These are phyloP conservation scores for Ephialtes manifestator DNA, from an alignment of 2,888 invertebrate genomes.

Conservation along the genomic window DNA sequence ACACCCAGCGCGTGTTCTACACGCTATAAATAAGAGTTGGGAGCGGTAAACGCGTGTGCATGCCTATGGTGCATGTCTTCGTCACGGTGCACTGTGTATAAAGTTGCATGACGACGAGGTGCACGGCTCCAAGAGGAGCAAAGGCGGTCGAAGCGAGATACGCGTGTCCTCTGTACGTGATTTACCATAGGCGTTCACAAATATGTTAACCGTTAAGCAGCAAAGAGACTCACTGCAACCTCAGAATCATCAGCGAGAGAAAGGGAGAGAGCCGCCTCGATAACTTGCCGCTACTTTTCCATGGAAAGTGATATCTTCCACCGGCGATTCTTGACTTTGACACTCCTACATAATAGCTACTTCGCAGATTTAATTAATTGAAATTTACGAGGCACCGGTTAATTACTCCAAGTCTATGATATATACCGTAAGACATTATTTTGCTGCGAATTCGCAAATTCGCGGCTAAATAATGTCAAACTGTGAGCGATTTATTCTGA, in stretches of 20 bases:
- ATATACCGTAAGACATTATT: conserved; percentile 1
- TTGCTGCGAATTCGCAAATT: background rate
- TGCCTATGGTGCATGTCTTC: conserved; percentile 31
- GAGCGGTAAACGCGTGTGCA: conserved; percentile 51
- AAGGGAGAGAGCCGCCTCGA: conserved; percentile 65
- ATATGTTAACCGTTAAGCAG: conserved; percentile 63
- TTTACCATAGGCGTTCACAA: conserved; percentile 64
- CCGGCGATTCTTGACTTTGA: conserved; percentile 26
- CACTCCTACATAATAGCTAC: conserved; percentile 4
- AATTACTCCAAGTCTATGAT: conserved; percentile 16
- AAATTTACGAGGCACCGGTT: conserved; percentile 44
- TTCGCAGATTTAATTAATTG: conserved; percentile 43
- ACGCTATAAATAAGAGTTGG: conserved; percentile 44
- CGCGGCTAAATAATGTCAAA: background rate
- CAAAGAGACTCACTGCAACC: background rate
- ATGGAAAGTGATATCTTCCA: conserved; percentile 62
- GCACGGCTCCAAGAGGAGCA: conserved; percentile 19
- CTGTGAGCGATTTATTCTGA: background rate
- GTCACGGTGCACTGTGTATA: conserved; percentile 44
- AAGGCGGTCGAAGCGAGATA: conserved; percentile 28
- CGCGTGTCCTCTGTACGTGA: conserved; percentile 59
- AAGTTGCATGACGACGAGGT: conserved; percentile 39
- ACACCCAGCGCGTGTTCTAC: conserved; percentile 36
- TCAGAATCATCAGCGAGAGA: background rate
- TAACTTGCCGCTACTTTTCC: conserved; percentile 30